These are phyloP conservation scores for Drosophila melanosoma DNA, from an alignment of 2,888 invertebrate species.

Conservation along the genomic window DNA sequence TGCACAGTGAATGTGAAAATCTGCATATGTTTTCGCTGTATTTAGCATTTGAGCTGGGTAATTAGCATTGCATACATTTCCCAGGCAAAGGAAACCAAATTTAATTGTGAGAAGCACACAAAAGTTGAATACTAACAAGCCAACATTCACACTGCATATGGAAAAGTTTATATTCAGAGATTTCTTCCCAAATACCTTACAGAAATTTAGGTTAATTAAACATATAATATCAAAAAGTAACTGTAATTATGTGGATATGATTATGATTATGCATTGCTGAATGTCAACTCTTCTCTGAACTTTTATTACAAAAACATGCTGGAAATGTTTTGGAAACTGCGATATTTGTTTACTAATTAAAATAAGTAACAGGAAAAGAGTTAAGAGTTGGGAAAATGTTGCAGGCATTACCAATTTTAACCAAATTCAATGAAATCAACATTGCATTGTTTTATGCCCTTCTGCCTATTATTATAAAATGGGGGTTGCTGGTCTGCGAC, in stretches of 20 bases:
- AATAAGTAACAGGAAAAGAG: background rate
- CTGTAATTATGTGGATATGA: background rate
- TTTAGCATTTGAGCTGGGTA: conserved; percentile 31
- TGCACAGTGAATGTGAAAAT: conserved; percentile 10
- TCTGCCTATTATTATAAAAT: too few relatives aligned
- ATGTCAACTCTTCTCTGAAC: background rate
- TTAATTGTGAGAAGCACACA: conserved; percentile 13
- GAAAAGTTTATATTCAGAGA: background rate
- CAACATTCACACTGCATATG: background rate
- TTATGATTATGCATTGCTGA: background rate
- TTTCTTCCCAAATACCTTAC: background rate
- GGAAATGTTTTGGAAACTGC: background rate
- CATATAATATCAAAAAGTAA: background rate
- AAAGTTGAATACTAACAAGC: conserved; percentile 6
- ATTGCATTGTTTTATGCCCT: too few relatives aligned
- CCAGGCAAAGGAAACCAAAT: conserved; percentile 10
- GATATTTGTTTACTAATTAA: background rate
- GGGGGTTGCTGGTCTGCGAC: too few relatives aligned
- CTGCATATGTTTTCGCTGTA: background rate
- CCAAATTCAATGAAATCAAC: too few relatives aligned
- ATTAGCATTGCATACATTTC: conserved; percentile 45
- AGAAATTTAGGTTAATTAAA: background rate
- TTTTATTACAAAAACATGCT: background rate
- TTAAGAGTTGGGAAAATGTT: background rate
- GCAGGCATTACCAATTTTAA: too few relatives aligned